Evolutionary conservation across 2,113 vertebrate genomes (phyloP).

Genomic region (Semnornis frantzii): DNA sequence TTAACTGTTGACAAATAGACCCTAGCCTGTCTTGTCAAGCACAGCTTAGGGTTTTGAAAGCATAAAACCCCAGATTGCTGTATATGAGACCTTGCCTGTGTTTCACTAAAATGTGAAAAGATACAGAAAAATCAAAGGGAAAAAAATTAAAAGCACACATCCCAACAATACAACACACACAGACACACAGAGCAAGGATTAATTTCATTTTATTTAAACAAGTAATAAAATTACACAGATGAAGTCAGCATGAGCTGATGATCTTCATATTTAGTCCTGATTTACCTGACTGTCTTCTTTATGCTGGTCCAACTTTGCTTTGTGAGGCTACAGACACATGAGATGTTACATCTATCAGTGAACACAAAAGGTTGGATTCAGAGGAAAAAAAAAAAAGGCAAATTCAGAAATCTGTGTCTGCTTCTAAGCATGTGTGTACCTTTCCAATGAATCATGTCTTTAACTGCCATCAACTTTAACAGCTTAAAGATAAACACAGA

Average conservation of each 20-base stretch:
- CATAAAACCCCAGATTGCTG: background rate
- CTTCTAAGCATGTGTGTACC: background rate
- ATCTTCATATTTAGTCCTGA: background rate
- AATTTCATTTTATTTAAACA: background rate
- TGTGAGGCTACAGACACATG: background rate
- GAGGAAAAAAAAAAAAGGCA: background rate
- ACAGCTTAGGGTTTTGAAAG: background rate
- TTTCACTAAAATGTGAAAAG: background rate
- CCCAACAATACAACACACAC: background rate
- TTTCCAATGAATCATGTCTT: background rate
- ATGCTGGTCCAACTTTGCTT: background rate
- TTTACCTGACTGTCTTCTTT: background rate
- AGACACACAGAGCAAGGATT: background rate
- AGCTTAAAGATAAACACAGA: background rate
- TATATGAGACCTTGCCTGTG: background rate
- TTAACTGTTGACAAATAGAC: background rate
- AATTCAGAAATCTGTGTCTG: background rate
- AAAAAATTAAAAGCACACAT: background rate
- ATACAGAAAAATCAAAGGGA: background rate
- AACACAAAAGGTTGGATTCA: background rate
- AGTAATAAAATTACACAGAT: background rate
- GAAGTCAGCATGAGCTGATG: background rate
- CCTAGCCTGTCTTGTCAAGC: background rate
- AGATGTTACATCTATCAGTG: background rate
- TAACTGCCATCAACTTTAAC: background rate